Evolutionary conservation across 2,113 vertebrate species (phyloP).

Genomic region (Pomatostomus ruficeps): DNA sequence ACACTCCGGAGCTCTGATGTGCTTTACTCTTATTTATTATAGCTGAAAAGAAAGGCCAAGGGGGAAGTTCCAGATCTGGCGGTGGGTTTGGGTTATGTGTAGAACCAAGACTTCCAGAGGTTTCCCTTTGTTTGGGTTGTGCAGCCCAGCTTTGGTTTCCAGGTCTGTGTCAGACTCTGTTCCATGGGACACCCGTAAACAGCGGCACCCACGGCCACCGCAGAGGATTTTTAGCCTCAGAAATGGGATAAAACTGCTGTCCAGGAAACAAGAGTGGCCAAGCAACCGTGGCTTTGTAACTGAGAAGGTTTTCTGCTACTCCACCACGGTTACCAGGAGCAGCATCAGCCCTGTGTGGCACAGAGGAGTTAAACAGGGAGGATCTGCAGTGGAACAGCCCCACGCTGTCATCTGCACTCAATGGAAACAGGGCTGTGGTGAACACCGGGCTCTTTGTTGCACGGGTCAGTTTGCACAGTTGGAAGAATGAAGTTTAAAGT

Average conservation of each 20-base stretch:
- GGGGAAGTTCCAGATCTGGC: not conserved
- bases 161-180: not conserved
- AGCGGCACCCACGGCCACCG: not conserved
- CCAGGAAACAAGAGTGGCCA: not conserved
- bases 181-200: not conserved
- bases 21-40: fast-evolving
- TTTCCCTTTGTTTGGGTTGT: not conserved
- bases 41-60: not conserved
- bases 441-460: slow-evolving; percentile 15
- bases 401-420: not conserved
- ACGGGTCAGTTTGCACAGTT: not conserved
- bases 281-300: not conserved
- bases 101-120: not conserved
- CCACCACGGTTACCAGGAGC: fast-evolving
- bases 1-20: not conserved
- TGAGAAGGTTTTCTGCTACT: not conserved
- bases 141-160: not conserved
- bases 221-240: not conserved
- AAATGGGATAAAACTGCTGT: not conserved
- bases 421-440: not conserved
- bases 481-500: not conserved
- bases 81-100: fast-evolving
- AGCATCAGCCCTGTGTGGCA: not conserved
- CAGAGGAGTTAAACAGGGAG: not conserved
- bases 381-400: not conserved